phyloP scores from a whole-genome alignment of 2,113 vertebrate species.

The Dasypus novemcinctus region DNA sequence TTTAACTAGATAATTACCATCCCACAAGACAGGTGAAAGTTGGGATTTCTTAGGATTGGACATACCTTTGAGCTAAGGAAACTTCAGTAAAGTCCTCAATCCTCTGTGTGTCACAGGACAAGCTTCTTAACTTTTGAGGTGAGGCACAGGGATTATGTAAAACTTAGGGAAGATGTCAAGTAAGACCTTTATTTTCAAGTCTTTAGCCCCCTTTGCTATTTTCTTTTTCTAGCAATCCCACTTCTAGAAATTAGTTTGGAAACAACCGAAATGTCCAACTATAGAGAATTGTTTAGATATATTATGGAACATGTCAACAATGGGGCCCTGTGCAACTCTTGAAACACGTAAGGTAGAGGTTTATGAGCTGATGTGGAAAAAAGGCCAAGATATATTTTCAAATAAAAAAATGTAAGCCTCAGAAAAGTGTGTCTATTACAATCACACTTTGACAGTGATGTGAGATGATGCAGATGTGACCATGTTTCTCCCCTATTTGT shows the following conservation, averaged over 20 bases:
- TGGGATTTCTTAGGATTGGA: not conserved
- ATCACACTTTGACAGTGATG: no score
- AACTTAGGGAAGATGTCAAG: not conserved
- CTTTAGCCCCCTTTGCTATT: not conserved
- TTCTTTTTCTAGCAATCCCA: not conserved
- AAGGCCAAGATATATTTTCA: not conserved
- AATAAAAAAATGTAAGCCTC: not conserved
- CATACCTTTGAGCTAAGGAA: not conserved
- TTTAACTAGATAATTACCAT: not conserved
- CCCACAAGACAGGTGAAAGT: not conserved
- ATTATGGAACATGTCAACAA: not conserved
- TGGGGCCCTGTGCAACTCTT: not conserved
- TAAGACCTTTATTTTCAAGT: not conserved
- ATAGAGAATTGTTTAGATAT: not conserved
- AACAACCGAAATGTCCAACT: not conserved
- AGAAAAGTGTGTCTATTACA: not conserved
- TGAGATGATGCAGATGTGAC: not conserved
- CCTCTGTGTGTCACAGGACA: not conserved
- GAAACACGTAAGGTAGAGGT: not conserved
- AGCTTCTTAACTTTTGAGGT: not conserved
- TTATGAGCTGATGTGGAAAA: not conserved
- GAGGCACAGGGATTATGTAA: rapidly evolving
- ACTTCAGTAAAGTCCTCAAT: no score
- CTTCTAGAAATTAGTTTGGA: not conserved
- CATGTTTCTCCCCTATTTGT: no score